These are phyloP conservation scores for Agrilus cyanescens DNA, from an alignment of 2,888 invertebrate species.

Conservation along the genomic window DNA sequence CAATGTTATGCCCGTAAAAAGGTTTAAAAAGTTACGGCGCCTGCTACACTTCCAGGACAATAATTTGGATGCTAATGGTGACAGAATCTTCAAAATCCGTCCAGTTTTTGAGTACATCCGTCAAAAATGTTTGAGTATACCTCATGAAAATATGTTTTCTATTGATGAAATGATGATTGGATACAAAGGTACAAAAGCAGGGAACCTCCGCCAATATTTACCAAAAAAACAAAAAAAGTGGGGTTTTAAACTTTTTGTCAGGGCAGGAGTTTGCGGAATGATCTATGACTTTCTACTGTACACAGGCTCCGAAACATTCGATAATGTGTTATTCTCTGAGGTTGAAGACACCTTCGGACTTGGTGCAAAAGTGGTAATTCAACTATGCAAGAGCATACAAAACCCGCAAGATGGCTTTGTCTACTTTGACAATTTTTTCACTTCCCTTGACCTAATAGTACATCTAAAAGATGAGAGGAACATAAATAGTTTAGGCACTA, in stretches of 20 bases:
- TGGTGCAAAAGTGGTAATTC: constrained; percentile 3
- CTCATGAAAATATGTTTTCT: not conserved
- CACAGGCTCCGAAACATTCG: constrained; percentile 11
- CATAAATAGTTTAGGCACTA: constrained; percentile 7
- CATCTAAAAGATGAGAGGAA: constrained; percentile 8
- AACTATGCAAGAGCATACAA: constrained; percentile 7
- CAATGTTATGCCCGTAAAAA: constrained; percentile 20
- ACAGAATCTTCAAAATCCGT: constrained; percentile 22
- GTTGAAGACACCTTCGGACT: constrained; percentile 6
- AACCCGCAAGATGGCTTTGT: constrained; percentile 9
- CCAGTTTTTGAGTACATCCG: constrained; percentile 20
- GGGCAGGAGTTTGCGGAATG: constrained; percentile 10
- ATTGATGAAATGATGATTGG: too few relatives aligned
- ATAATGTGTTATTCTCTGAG: not conserved
- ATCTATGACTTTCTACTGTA: constrained; percentile 11
- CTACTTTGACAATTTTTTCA: constrained; percentile 19
- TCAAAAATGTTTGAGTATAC: too few relatives aligned
- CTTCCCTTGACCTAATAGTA: constrained; percentile 9
- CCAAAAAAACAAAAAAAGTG: too few relatives aligned
- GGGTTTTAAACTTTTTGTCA: constrained; percentile 10
- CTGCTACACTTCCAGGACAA: constrained; percentile 9
- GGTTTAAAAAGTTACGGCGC: constrained; percentile 20
- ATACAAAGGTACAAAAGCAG: too few relatives aligned
- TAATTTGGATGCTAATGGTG: constrained; percentile 11
- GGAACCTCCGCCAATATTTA: too few relatives aligned